Evolutionary conservation across 2,888 invertebrate genomes (phyloP).

Genomic region (Athetis lepigone): DNA sequence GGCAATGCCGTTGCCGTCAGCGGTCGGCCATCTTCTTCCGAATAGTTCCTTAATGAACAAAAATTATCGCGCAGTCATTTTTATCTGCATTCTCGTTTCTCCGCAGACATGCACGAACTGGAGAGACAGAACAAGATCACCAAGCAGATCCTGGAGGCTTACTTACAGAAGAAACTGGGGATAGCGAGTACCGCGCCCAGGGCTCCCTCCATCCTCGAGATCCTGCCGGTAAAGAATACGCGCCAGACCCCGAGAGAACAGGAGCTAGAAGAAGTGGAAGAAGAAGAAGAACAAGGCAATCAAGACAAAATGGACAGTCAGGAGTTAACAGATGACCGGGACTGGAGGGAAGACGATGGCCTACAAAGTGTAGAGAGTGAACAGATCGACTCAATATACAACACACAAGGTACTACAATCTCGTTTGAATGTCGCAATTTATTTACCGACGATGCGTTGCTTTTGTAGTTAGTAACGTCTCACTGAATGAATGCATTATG

Average conservation of each 20-base stretch:
- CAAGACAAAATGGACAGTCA: constrained; percentile 53
- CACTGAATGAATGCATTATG: constrained; percentile 41
- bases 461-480: constrained; percentile 6
- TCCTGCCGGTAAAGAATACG: constrained; percentile 88
- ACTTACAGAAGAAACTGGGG: constrained; percentile 92
- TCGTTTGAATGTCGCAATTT: constrained; percentile 16
- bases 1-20: background rate
- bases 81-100: constrained; percentile 89
- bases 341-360: constrained; percentile 78
- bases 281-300: constrained; percentile 58
- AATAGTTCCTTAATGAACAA: background rate
- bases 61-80: constrained; percentile 83
- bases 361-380: constrained; percentile 94
- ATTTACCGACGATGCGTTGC: background rate
- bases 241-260: constrained; percentile 48
- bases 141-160: constrained; percentile 94
- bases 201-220: constrained; percentile 92
- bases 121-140: constrained; percentile 94
- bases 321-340: constrained; percentile 35
- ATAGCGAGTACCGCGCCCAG: constrained; percentile 86
- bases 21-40: background rate
- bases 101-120: constrained; percentile 90
- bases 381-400: constrained; percentile 92
- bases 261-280: constrained; percentile 54
- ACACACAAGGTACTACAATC: constrained; percentile 82